Base-by-base conservation (phyloP, 2,888 invertebrate species). In the Helicoverpa assulta region DNA sequence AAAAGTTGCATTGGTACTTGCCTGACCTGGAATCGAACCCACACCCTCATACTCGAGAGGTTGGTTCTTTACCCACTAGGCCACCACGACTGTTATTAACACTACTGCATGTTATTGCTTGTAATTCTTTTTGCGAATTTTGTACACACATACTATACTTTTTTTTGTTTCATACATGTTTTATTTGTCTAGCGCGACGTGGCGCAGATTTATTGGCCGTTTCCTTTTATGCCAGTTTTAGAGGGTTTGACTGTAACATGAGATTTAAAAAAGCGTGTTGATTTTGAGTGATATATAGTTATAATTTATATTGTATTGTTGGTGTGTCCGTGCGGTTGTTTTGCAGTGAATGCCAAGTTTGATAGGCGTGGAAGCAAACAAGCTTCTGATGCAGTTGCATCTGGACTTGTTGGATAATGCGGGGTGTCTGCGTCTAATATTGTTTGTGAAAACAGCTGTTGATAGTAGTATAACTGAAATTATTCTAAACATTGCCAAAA, bases 41-140 rank as follows among this genome's bases (percentile, higher is more conserved):
- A n/a, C n/a, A n/a, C n/a, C n/a, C n/a, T n/a, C n/a, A n/a, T n/a
- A n/a, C n/a, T n/a, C n/a, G n/a, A n/a, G n/a, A n/a, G n/a, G n/a
- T n/a, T n/a, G n/a, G n/a, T n/a, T n/a, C n/a, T n/a, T n/a, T n/a
- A n/a, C n/a, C n/a, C n/a, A n/a, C n/a, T n/a, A n/a, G n/a, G n/a
- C n/a, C n/a, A n/a, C n/a, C n/a, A n/a, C n/a, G n/a, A n/a, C n/a
- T n/a, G n/a, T n/a, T 87, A 89, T 90, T 90, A 91, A 91, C 92
- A 93, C 94, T 92, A 94, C 92, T 94, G 95, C 94, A 95, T 94
- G 94, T 94, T 94, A 95, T 94, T 92, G 94, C 93, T 89, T 93
- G 94, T 94, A 94, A 94, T 95, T 94, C 94, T 94, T 95, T 95
- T 94, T 94, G 93, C 93, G 92, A 94, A 93, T 92, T 92, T 91